Evolutionary conservation across 1,140 invertebrate species (phyloP), one percentile per base, ranked within the genome.

Genomic region (Arion vulgaris): DNA sequence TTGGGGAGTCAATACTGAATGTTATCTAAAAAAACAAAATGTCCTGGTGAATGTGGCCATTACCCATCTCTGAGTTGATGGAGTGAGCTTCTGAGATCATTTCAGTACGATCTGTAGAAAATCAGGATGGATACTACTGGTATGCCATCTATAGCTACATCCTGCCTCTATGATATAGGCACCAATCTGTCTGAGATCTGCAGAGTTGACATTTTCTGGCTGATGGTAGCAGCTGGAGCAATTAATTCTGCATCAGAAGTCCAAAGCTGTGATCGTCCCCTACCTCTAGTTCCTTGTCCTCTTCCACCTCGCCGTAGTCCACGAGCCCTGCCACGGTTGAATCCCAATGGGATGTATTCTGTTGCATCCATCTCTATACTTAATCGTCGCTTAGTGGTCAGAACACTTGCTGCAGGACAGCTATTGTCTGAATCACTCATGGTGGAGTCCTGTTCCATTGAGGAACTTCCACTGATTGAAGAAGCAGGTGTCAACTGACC

Each of bases 41-140:
- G 7, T 34, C 28, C 39, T 32, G 32, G 19, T 19, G 57, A 79
- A 34, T 19, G 28, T 23, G 39, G 39, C 9, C 36, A 51, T 11
- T 26, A 51, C 15, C 38, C 32, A 23, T 26, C 26, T 72, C 68
- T 26, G 66, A 23, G 23, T 11, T 39, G 19, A 81, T 49, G 26
- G 53, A 13, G 9, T 79, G 77, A 28, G 28, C 62, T 32, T 28
- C 77, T 28, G 57, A 38, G 26, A 51, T 4, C 38, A 57, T n/a
- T 49, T 77, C 75, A 68, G 4, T 28, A 2, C 69, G 77, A 45
- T 74, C 72, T 17, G 72, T 57, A 26, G 66, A 38, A 81, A 81
- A 49, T 81, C 79, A 45, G 79, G 79, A 81, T 81, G n/a, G 79
- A 81, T 0, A 81, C 66, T 1, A 81, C 79, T 2, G 79, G 66